A percentile compares a stretch with the other conserved stretches of the same genome.
phyloP scores from a whole-genome alignment of 1,140 invertebrate genomes.

The Aleiodes sp. region DNA sequence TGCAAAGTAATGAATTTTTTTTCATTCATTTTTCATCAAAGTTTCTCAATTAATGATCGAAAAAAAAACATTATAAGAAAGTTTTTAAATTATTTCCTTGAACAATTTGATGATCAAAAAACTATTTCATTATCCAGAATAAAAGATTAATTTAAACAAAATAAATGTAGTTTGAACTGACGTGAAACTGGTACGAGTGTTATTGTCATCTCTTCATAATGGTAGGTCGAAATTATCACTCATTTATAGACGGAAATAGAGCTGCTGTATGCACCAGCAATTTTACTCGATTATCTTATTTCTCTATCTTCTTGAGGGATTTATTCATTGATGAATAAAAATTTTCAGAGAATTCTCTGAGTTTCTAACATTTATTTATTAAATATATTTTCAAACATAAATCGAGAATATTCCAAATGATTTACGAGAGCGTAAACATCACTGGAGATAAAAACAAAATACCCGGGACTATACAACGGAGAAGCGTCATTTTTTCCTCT shows the following conservation, averaged over 20 bases:
- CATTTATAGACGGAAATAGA: conserved; percentile 12
- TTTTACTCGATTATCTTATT: background rate
- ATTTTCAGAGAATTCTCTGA: background rate
- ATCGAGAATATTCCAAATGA: conserved; percentile 2
- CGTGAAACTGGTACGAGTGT: conserved; percentile 3
- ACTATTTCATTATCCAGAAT: too few relatives aligned
- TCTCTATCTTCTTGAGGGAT: background rate
- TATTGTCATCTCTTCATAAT: background rate
- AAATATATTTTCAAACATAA: background rate
- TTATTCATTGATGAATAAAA: background rate
- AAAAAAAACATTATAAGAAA: too few relatives aligned
- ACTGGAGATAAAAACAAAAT: conserved; percentile 8
- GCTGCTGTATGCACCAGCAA: background rate
- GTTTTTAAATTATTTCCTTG: too few relatives aligned
- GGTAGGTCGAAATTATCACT: background rate
- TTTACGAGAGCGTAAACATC: conserved; percentile 12
- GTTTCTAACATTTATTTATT: background rate
- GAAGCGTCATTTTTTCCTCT: conserved; percentile 6
- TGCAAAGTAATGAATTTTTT: too few relatives aligned
- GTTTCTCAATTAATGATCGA: too few relatives aligned
- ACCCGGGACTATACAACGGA: background rate
- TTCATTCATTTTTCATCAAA: too few relatives aligned
- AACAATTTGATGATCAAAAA: too few relatives aligned
- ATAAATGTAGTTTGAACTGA: background rate
- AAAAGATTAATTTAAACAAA: too few relatives aligned